Conservation (phyloP, 2,113 vertebrate species). For the Oryzias celebensis region DNA sequence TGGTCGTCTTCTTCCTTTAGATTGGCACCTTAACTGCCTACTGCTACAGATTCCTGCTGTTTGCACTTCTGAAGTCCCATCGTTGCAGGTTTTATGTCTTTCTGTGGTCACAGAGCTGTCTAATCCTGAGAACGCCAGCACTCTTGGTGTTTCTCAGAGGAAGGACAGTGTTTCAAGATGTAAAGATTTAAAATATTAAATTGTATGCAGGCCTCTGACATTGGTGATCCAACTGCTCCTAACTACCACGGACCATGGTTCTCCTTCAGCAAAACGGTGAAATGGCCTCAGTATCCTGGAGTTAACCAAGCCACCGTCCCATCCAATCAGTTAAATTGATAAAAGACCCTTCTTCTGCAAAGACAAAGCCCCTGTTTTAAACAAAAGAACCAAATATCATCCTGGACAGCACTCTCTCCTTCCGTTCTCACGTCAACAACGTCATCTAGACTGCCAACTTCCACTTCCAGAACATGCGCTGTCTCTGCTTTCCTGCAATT, state of each 20-base stretch:
- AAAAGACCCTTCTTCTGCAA: constrained; percentile 12
- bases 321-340: constrained; percentile 16
- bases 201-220: constrained; percentile 59
- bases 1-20: constrained; percentile 65
- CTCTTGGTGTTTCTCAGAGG: too few species aligned
- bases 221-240: constrained; percentile 53
- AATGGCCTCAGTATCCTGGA: constrained; percentile 54
- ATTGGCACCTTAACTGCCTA: constrained; percentile 42
- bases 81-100: too few species aligned
- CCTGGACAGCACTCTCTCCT: background rate
- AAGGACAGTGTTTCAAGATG: too few species aligned
- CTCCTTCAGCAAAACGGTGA: constrained; percentile 31
- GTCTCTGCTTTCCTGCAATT: too few species aligned
- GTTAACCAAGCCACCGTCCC: constrained; percentile 59
- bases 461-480: too few species aligned
- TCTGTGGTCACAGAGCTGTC: too few species aligned
- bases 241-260: constrained; percentile 55
- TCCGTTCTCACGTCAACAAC: too few species aligned
- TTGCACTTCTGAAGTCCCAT: too few species aligned
- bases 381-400: constrained; percentile 33
- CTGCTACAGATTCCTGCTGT: too few species aligned
- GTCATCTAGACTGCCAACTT: too few species aligned
- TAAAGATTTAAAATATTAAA: too few species aligned
- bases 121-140: too few species aligned
- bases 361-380: constrained; percentile 15